Percentiles rank a stretch among this genome's conserved stretches.
Conservation (phyloP, 2,888 invertebrate species). For the Calliscelio sp. region DNA sequence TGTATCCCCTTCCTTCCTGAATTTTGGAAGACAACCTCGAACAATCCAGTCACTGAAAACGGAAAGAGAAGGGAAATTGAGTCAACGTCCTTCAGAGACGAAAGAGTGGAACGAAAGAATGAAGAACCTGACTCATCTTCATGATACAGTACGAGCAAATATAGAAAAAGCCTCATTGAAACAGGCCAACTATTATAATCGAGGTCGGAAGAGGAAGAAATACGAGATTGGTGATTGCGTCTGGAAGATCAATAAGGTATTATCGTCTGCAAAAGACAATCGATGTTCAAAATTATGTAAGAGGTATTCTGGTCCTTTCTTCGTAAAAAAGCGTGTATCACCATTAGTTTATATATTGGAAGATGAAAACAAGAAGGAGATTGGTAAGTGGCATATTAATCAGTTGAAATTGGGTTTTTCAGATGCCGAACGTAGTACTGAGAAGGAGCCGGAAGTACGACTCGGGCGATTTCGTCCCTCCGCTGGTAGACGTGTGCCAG, state of each 20-base stretch:
- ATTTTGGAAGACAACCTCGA: background rate
- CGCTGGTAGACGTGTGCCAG: no score
- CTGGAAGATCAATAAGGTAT: background rate
- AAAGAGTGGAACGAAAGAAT: background rate
- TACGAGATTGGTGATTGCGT: background rate
- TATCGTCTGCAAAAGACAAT: background rate
- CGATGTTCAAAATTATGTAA: background rate
- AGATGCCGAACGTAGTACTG: background rate
- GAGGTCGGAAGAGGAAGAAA: background rate
- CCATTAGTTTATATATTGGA: background rate
- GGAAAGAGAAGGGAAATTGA: background rate
- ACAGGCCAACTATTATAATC: background rate
- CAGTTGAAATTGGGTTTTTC: background rate
- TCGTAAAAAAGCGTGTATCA: background rate
- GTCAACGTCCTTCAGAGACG: background rate
- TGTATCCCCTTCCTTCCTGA: slow-evolving; percentile 67
- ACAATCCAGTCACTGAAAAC: background rate
- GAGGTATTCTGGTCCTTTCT: background rate
- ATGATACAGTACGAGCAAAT: background rate
- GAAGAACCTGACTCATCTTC: background rate
- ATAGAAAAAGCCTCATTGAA: background rate
- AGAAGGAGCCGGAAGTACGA: background rate
- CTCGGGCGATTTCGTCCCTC: no score
- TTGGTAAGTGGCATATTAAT: background rate
- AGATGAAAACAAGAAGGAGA: background rate